A percentile compares a stretch with the other conserved stretches of the same genome.
phyloP scores from a whole-genome alignment of 92 coral and sea anemone species.

The Epizoanthus illoricatus region DNA sequence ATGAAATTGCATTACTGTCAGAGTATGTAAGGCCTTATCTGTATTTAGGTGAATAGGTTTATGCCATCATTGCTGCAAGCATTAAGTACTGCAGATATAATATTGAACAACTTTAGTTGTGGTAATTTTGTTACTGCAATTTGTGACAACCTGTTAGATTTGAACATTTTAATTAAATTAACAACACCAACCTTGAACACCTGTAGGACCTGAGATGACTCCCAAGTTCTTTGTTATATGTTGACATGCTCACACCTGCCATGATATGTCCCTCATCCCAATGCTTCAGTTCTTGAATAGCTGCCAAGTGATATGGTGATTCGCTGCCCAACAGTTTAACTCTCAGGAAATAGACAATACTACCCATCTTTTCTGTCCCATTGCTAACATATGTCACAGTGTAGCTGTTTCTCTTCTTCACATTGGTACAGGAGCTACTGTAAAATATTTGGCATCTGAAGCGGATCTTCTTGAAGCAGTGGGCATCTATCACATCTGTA shows the following conservation, averaged over 20 bases:
- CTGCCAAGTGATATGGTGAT: conserved; percentile 2
- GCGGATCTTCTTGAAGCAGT: conserved; percentile 37
- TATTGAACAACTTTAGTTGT: no score
- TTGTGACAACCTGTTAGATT: not conserved
- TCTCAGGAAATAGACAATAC: conserved; percentile 9
- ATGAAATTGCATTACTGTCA: no score
- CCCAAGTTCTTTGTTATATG: conserved; percentile 22
- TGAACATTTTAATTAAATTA: not conserved
- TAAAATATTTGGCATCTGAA: conserved; percentile 40
- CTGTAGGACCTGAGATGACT: conserved; percentile 8
- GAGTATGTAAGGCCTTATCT: no score
- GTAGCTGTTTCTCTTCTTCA: conserved; percentile 47
- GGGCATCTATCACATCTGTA: conserved; percentile 32
- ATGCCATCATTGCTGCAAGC: no score
- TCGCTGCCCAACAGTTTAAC: not conserved
- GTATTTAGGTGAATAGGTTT: no score
- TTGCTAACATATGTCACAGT: conserved; percentile 27
- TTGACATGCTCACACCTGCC: conserved; percentile 8
- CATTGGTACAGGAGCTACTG: conserved; percentile 51
- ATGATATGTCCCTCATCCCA: not conserved
- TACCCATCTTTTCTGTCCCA: not conserved
- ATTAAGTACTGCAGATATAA: no score
- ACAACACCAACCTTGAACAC: not conserved
- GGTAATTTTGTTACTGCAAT: not conserved
- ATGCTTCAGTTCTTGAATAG: conserved; percentile 7